Evolutionary conservation across 2,888 invertebrate species (phyloP), one percentile per base, ranked within the genome.

Genomic region (Crepidodera aurea): DNA sequence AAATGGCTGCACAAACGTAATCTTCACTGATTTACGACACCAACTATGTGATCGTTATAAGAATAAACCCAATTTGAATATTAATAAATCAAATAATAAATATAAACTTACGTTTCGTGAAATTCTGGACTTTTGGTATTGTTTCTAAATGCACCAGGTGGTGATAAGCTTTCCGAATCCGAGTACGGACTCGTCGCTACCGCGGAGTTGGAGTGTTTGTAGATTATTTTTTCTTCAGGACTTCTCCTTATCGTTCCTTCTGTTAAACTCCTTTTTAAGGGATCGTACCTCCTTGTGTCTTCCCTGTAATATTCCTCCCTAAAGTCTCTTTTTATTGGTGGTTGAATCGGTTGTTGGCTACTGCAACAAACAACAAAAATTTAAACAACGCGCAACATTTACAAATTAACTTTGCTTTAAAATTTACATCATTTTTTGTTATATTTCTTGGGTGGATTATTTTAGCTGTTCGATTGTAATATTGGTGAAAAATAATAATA

Each of bases 91-190:
- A n/a, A n/a, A n/a, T n/a, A n/a, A n/a, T n/a, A n/a, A n/a, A n/a
- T n/a, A n/a, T 22, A 8, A 42, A 83, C 83, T 83, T 75, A 84
- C 83, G 80, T 79, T 74, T 83, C 84, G 69, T 82, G 82, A 72
- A 82, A 82, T 60, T 83, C 83, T 10, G 83, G 82, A 40, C 82
- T 81, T 56, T 80, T 78, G 10, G 78, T 77, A 25, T 73, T 66
- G 58, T 70, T 77, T 66, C 80, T 76, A 66, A 80, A 82, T 19
- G 77, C 78, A 27, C 80, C 78, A 2, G 81, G 80, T 7, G 81
- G 81, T 6, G 81, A 81, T 39, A 81, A 69, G 69, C 79, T 81
- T 58, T 80, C 81, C n/a, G 80, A 71, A 71, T 82, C 81, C 50
- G 82, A 81, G 71, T 78, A 81, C 4, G 78, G 78, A 65, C 78